Percentiles rank a stretch among this genome's conserved stretches.
Conservation (phyloP, 2,888 invertebrate species). For the Sarcophaga caerulescens region DNA sequence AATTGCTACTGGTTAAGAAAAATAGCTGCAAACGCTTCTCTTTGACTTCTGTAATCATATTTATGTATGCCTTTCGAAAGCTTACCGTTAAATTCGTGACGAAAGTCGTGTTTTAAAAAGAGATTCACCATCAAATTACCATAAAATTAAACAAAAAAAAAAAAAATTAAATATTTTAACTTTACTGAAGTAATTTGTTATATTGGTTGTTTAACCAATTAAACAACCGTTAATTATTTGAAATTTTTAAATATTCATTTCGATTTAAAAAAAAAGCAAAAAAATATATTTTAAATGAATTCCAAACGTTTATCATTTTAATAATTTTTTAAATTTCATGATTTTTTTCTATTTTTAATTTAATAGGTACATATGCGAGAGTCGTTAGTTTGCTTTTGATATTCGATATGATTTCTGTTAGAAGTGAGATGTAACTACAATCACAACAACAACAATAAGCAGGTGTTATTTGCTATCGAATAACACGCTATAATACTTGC, state of each 20-base stretch:
- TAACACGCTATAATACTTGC: neutral
- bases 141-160: no score
- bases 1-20: no score
- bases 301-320: no score
- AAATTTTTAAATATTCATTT: neutral
- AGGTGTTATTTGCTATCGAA: slow-evolving; percentile 26
- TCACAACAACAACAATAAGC: neutral
- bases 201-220: neutral
- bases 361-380: neutral
- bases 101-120: neutral
- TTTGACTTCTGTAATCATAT: no score
- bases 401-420: slow-evolving; percentile 4
- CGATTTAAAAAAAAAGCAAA: neutral
- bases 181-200: neutral
- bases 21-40: no score
- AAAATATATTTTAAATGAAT: neutral
- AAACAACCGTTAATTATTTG: slow-evolving; percentile 24
- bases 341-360: neutral
- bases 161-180: neutral
- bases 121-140: neutral
- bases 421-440: slow-evolving; percentile 4
- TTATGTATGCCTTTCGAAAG: neutral
- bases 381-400: neutral
- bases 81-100: neutral
- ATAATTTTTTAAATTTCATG: no score